Percentiles rank a stretch among this genome's conserved stretches.
Evolutionary conservation across 1,140 invertebrate genomes (phyloP).

Genomic region (Drosophila ohnishii): DNA sequence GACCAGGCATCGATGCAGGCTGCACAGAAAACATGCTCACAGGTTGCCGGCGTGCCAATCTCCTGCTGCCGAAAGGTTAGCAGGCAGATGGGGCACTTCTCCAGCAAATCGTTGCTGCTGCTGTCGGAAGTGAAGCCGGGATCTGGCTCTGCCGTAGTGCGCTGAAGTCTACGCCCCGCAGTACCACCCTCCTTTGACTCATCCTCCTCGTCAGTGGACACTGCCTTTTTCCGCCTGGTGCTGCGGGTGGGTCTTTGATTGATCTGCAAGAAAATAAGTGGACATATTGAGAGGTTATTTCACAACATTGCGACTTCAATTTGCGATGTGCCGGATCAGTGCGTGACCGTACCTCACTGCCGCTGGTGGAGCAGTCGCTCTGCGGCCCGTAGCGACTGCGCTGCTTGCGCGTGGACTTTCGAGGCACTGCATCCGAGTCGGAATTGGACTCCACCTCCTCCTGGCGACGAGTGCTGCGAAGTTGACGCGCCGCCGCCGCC

Average conservation of each 20-base stretch:
- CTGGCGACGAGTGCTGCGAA: slow-evolving; percentile 17
- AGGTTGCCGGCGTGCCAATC: slow-evolving; percentile 92
- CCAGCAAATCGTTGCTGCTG: slow-evolving; percentile 88
- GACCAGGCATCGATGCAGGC: slow-evolving; percentile 96
- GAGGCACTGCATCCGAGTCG: slow-evolving; percentile 57
- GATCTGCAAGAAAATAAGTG: slow-evolving; percentile 29
- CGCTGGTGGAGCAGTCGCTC: slow-evolving; percentile 71
- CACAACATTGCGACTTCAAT: neutral
- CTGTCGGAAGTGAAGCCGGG: slow-evolving; percentile 85
- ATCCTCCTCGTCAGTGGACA: slow-evolving; percentile 51
- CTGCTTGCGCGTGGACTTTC: slow-evolving; percentile 52
- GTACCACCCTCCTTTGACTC: neutral
- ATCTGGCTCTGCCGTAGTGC: slow-evolving; percentile 27
- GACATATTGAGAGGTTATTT: neutral
- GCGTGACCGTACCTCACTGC: slow-evolving; percentile 74
- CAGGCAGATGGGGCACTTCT: slow-evolving; percentile 94
- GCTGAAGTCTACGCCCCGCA: neutral
- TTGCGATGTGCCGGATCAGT: neutral
- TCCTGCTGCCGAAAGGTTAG: slow-evolving; percentile 89
- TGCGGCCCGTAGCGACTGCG: slow-evolving; percentile 73
- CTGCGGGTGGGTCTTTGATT: slow-evolving; percentile 24
- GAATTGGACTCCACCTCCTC: slow-evolving; percentile 46
- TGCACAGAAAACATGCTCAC: slow-evolving; percentile 95
- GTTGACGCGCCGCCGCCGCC: slow-evolving; percentile 20
- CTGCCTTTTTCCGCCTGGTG: slow-evolving; percentile 35